Evolutionary conservation across 2,888 invertebrate species (phyloP).

Genomic region (Crepidodera aurea): DNA sequence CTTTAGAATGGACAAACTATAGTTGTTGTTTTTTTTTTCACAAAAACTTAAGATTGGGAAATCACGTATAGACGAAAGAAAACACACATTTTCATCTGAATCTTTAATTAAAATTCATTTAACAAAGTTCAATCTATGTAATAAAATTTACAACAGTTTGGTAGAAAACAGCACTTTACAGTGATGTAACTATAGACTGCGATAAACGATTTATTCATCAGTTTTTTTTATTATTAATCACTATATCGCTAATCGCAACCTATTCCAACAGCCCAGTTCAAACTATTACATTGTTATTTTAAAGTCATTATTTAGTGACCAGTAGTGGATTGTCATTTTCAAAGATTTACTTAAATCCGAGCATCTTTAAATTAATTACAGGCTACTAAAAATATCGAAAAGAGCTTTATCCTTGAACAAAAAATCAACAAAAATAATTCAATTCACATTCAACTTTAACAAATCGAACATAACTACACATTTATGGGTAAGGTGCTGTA

Average conservation of each 20-base stretch:
- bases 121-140: constrained; percentile 63
- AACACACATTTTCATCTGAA: constrained; percentile 34
- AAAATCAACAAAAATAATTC: too few relatives aligned
- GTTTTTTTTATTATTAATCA: constrained; percentile 11
- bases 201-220: constrained; percentile 35
- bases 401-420: background rate
- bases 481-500: too few relatives aligned
- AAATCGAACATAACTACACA: too few relatives aligned
- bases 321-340: constrained; percentile 58
- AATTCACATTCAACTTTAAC: too few relatives aligned
- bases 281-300: constrained; percentile 39
- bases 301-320: constrained; percentile 51
- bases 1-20: too few relatives aligned
- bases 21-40: too few relatives aligned
- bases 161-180: constrained; percentile 57
- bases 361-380: constrained; percentile 41
- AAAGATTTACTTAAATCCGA: constrained; percentile 45
- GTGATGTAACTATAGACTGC: constrained; percentile 41
- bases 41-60: too few relatives aligned
- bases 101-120: constrained; percentile 57
- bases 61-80: too few relatives aligned
- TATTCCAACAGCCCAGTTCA: constrained; percentile 36
- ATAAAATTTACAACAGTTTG: constrained; percentile 60
- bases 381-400: constrained; percentile 8
- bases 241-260: constrained; percentile 39